Evolutionary conservation across 2,888 invertebrate species (phyloP).

Genomic region (Trachelus stipa): DNA sequence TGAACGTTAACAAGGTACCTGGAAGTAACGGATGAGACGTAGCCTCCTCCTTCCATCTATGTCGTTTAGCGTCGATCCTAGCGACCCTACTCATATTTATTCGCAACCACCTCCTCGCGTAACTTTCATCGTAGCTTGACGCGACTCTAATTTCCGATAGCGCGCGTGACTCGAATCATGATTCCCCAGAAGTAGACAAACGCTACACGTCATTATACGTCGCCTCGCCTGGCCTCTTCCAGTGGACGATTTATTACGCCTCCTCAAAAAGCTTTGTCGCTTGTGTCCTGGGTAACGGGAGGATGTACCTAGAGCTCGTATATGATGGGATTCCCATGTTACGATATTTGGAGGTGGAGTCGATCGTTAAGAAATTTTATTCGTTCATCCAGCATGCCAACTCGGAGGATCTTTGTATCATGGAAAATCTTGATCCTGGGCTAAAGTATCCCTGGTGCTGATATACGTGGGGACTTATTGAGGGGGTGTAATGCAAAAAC

Average conservation of each 20-base stretch:
- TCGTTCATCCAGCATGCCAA: not conserved
- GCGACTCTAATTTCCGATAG: conserved; percentile 64
- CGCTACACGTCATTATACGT: not conserved
- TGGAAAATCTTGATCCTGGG: not conserved
- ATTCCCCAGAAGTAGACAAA: not conserved
- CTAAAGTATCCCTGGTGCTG: not conserved
- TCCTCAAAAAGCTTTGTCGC: conserved; percentile 1
- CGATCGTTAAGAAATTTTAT: not conserved
- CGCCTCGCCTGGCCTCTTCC: not conserved
- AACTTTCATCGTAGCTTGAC: conserved; percentile 41
- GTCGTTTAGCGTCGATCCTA: not conserved
- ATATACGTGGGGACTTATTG: not conserved
- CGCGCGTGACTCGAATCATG: conserved; percentile 60
- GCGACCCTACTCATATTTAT: conserved; percentile 17
- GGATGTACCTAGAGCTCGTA: not conserved
- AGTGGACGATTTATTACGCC: conserved; percentile 4
- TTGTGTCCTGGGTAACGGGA: not conserved
- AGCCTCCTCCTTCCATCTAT: not conserved
- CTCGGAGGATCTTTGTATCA: not conserved
- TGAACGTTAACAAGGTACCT: not conserved
- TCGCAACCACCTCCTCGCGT: conserved; percentile 19
- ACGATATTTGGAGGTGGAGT: not conserved
- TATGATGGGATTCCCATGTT: not conserved
- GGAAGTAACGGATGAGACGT: not conserved
- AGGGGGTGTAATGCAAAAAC: not conserved